Percentiles rank a stretch among this genome's conserved stretches.
Evolutionary conservation across 1,140 invertebrate species (phyloP).

Genomic region (Hyles vespertilio): DNA sequence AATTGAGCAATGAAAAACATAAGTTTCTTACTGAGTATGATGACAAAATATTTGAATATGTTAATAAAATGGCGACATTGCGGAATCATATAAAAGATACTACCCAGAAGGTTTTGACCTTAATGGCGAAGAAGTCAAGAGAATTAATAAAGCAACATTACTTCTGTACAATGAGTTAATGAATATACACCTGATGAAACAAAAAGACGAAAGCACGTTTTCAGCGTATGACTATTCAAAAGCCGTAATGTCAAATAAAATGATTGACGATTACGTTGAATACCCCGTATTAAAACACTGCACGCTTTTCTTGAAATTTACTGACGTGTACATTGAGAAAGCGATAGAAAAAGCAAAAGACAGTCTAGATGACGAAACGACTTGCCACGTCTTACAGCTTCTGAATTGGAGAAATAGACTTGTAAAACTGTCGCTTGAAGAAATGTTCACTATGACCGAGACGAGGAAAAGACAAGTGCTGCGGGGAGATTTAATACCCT

Average conservation of each 20-base stretch:
- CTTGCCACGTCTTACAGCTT: slow-evolving; percentile 42
- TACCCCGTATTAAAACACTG: slow-evolving; percentile 74
- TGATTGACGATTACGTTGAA: slow-evolving; percentile 67
- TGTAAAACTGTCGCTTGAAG: slow-evolving; percentile 38
- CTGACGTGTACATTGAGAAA: slow-evolving; percentile 49
- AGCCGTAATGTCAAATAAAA: slow-evolving; percentile 42
- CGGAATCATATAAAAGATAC: slow-evolving; percentile 36
- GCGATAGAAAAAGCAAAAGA: slow-evolving; percentile 39
- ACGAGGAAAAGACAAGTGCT: slow-evolving; percentile 50
- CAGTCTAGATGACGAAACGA: slow-evolving; percentile 33
- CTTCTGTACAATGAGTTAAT: slow-evolving; percentile 49
- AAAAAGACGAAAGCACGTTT: slow-evolving; percentile 24
- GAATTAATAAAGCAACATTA: slow-evolving; percentile 38
- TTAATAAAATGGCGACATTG: slow-evolving; percentile 14
- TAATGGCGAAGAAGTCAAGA: slow-evolving; percentile 17
- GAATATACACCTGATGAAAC: slow-evolving; percentile 22
- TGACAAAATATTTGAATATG: slow-evolving; percentile 24
- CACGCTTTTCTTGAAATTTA: slow-evolving; percentile 48
- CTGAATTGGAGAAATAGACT: slow-evolving; percentile 75
- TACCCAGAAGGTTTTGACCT: slow-evolving; percentile 41
- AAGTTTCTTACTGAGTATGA: slow-evolving; percentile 26
- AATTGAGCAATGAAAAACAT: slow-evolving; percentile 14
- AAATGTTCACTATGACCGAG: slow-evolving; percentile 45
- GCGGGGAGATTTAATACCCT: slow-evolving; percentile 61
- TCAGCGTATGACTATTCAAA: slow-evolving; percentile 61